phyloP scores from a whole-genome alignment of 2,797 vertebrate species.

The Lepilemur septentrionalis region DNA sequence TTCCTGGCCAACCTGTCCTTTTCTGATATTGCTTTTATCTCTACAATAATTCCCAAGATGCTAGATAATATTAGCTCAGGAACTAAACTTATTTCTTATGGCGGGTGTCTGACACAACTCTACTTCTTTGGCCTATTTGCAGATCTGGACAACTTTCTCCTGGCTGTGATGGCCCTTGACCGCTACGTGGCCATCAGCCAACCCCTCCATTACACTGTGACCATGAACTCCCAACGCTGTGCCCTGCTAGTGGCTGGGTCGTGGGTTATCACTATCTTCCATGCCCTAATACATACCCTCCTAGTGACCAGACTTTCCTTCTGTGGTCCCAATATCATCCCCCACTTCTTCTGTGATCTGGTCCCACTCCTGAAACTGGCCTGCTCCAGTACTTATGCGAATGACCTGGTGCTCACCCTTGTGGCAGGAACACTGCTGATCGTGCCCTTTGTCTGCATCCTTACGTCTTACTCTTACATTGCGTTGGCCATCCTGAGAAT shows the following conservation, averaged over 20 bases:
- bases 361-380: constrained; percentile 59
- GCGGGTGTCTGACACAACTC: constrained; percentile 56
- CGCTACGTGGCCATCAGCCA: constrained; percentile 51
- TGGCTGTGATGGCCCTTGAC: constrained; percentile 65
- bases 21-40: constrained; percentile 49
- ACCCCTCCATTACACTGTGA: constrained; percentile 40
- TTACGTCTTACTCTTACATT: constrained; percentile 46
- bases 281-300: constrained; percentile 53
- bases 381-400: constrained; percentile 50
- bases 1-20: constrained; percentile 59
- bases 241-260: constrained; percentile 34
- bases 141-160: constrained; percentile 67
- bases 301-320: constrained; percentile 45
- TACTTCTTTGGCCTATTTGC: constrained; percentile 63
- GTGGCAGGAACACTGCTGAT: constrained; percentile 37
- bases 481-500: constrained; percentile 36
- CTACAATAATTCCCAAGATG: constrained; percentile 56
- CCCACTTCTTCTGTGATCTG: constrained; percentile 70
- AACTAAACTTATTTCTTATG: constrained; percentile 69
- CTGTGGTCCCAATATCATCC: constrained; percentile 46
- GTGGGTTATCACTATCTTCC: constrained; percentile 33
- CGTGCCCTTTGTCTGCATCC: constrained; percentile 44
- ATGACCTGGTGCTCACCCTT: constrained; percentile 9
- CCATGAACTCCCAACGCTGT: constrained; percentile 17
- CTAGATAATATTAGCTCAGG: constrained; percentile 37